Evolutionary conservation across 37 sponge, comb jelly and placozoan genomes (phyloP).

Genomic region (Theonella swinhoei): DNA sequence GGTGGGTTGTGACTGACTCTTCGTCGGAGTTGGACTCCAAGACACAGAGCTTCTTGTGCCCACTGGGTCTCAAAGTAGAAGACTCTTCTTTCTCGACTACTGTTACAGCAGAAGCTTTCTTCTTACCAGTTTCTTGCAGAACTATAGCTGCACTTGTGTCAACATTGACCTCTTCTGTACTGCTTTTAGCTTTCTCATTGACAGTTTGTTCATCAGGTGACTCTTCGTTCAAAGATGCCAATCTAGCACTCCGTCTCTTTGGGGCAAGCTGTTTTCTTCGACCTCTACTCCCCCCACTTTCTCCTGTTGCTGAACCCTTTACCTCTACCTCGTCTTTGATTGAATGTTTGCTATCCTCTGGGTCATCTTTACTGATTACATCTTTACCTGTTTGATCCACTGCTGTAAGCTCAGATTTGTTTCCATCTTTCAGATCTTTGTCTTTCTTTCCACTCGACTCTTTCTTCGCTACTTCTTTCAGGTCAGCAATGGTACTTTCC

Average conservation of each 20-base stretch:
- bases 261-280: conserved; percentile 1
- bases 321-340: neutral
- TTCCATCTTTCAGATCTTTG: neutral
- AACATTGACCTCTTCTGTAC: neutral
- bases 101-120: neutral
- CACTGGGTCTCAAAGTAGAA: neutral
- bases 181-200: neutral
- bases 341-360: neutral
- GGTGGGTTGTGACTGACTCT: conserved; percentile 1
- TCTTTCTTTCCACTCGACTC: neutral
- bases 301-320: neutral
- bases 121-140: neutral
- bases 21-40: conserved; percentile 28
- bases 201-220: neutral
- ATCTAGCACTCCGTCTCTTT: conserved; percentile 36
- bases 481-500: neutral
- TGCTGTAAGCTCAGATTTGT: neutral
- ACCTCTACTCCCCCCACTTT: neutral
- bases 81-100: neutral
- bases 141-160: neutral
- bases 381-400: neutral
- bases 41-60: neutral
- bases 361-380: no score
- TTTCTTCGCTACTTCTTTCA: neutral
- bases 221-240: conserved; percentile 30